These are phyloP conservation scores for Bubo scandiacus DNA, from an alignment of 2,113 vertebrate species.

Conservation along the genomic window DNA sequence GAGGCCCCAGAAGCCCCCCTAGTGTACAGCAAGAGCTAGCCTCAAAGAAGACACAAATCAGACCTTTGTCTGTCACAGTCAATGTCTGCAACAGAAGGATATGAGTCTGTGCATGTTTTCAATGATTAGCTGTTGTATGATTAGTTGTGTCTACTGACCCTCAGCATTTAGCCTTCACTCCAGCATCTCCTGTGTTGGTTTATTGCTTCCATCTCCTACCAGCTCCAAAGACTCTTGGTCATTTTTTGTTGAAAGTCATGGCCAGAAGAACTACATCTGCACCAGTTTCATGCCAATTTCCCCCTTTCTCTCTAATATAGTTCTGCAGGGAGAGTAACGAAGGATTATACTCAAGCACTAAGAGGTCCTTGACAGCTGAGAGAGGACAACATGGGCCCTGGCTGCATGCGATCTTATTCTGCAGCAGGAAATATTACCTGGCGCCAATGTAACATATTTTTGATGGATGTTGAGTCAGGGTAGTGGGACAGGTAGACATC, in stretches of 20 bases:
- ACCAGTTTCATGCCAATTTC: background rate
- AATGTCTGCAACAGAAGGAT: background rate
- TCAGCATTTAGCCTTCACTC: background rate
- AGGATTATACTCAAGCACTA: background rate
- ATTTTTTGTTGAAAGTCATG: background rate
- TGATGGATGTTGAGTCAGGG: constrained; percentile 83
- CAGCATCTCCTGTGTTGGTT: background rate
- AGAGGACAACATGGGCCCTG: background rate
- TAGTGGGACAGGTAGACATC: constrained; percentile 83
- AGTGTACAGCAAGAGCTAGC: background rate
- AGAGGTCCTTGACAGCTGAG: background rate
- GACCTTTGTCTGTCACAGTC: background rate
- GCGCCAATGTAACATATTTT: constrained; percentile 86
- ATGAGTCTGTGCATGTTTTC: background rate
- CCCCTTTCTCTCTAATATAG: background rate
- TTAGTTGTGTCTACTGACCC: background rate
- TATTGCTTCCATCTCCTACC: background rate
- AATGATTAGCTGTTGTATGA: background rate
- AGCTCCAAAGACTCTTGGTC: background rate
- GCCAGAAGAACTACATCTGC: background rate
- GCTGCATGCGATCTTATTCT: background rate
- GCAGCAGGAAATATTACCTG: constrained; percentile 74
- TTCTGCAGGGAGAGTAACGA: background rate
- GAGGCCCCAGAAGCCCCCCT: background rate
- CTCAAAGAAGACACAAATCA: background rate